Conservation (phyloP, 2,797 vertebrate genomes). For the Steatocranus sp. region DNA sequence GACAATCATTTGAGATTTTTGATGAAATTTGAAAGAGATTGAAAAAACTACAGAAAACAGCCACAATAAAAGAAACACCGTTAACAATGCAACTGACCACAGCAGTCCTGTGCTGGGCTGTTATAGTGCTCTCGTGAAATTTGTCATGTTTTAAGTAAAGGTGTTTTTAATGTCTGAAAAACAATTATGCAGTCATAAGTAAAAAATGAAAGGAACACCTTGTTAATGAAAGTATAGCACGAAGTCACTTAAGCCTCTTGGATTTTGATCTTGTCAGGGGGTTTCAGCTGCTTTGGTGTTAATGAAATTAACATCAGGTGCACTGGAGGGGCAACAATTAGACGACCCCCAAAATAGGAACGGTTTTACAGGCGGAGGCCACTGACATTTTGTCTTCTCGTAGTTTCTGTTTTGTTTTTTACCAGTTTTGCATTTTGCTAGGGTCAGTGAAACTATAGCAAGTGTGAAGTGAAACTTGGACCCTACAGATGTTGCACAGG, state of each 20-base stretch:
- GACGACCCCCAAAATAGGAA: rapidly evolving
- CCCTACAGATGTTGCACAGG: neutral
- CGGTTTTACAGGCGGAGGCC: rapidly evolving
- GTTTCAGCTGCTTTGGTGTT: neutral
- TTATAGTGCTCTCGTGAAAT: neutral
- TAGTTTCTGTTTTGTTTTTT: neutral
- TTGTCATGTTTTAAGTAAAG: neutral
- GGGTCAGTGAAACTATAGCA: neutral
- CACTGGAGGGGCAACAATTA: neutral
- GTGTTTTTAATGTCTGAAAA: neutral
- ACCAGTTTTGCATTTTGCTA: neutral
- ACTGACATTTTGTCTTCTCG: neutral
- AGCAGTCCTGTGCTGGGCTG: neutral
- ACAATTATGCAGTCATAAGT: neutral
- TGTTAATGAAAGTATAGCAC: neutral
- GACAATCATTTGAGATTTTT: rapidly evolving
- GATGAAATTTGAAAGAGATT: neutral
- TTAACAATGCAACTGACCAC: neutral
- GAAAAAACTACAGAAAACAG: neutral
- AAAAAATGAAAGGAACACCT: neutral
- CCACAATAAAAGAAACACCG: neutral
- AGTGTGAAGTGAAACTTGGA: neutral
- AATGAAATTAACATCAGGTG: rapidly evolving
- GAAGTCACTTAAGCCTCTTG: neutral
- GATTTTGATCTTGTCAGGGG: neutral